Evolutionary conservation across 2,888 invertebrate genomes (phyloP), one percentile per base, ranked within the genome.

Genomic region (Heliconius ethilla): DNA sequence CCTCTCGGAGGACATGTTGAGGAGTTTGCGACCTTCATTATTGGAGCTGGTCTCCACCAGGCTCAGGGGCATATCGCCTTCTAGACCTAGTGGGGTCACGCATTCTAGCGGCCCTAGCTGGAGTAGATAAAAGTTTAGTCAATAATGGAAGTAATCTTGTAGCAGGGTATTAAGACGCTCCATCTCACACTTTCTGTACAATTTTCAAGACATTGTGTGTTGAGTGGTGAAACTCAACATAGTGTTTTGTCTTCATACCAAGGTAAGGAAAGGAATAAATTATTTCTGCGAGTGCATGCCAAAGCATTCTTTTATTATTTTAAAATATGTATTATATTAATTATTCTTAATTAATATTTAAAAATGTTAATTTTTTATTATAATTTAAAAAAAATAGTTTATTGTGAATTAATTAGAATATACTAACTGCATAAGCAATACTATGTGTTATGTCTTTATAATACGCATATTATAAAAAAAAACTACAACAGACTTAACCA

Each of bases 61-160:
- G 33, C 95, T 93, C 25, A 96, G 91, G 3, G 95, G 91, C 85
- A 97, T 92, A 22, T 95, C 95, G 63, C 95, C 95, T 10, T 95
- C 95, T 37, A 98, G 86, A 3, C 98, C 98, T 95, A 98, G 96
- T 0, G 95, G 94, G 82, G 97, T 97, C 6, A 94, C 93, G 85
- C 98, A 98, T 78, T 96, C 89, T 76, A 92, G 66, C 1, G 80
- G 81, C 25, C 79, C 79, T 67, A 70, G 78, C 83, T 82, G 62
- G 33, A 33, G 33, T 63, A 5, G 3, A n/a, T 74, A 40, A 25
- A 18, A 7, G 9, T 10, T 37, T 62, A 62, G n/a, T 67, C 22
- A 37, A 27, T 70, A 15, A 25, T 69, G 37, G 5, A 27, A 22
- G 13, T 59, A n/a, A 18, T 22, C 51, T 18, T 18, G 22, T 6